These are phyloP conservation scores for Calidris pygmaea DNA, from an alignment of 2,113 vertebrate genomes.

Conservation along the genomic window DNA sequence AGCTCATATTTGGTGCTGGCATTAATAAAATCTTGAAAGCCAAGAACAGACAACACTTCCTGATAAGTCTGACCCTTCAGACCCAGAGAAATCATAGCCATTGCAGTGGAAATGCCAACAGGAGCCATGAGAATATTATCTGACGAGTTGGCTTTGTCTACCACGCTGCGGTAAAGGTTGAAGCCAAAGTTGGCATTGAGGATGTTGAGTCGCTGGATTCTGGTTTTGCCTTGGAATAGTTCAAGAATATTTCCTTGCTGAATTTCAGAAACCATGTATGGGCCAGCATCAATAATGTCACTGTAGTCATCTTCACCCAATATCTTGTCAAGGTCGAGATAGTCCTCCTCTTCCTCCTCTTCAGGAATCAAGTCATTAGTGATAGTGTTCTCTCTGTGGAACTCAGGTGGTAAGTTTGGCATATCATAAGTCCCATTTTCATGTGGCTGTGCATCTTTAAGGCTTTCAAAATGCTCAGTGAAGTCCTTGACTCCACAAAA, in stretches of 20 bases:
- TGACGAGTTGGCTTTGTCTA: slow-evolving; percentile 76
- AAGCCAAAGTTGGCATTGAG: slow-evolving; percentile 92
- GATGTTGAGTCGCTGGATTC: slow-evolving; percentile 90
- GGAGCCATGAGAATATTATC: slow-evolving; percentile 94
- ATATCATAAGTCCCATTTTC: slow-evolving; percentile 39
- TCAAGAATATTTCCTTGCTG: slow-evolving; percentile 82
- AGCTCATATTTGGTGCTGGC: slow-evolving; percentile 90
- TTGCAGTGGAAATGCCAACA: slow-evolving; percentile 91
- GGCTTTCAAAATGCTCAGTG: slow-evolving; percentile 69
- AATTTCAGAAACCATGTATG: slow-evolving; percentile 78
- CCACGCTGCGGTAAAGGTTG: slow-evolving; percentile 87
- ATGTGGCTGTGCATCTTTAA: slow-evolving; percentile 27
- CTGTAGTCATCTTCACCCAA: slow-evolving; percentile 84
- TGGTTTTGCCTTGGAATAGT: slow-evolving; percentile 88
- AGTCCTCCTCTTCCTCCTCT: slow-evolving; percentile 80
- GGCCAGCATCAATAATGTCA: slow-evolving; percentile 84
- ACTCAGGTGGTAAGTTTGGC: slow-evolving; percentile 76
- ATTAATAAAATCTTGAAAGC: slow-evolving; percentile 89
- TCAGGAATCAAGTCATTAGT: slow-evolving; percentile 88
- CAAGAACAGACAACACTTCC: slow-evolving; percentile 83
- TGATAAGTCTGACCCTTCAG: slow-evolving; percentile 77
- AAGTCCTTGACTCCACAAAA: slow-evolving; percentile 78
- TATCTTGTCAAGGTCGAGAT: slow-evolving; percentile 88
- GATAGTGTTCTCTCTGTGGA: slow-evolving; percentile 91
- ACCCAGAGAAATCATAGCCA: slow-evolving; percentile 94